These are phyloP conservation scores for Limonius californicus DNA, from an alignment of 1,140 invertebrate species.

Conservation along the genomic window DNA sequence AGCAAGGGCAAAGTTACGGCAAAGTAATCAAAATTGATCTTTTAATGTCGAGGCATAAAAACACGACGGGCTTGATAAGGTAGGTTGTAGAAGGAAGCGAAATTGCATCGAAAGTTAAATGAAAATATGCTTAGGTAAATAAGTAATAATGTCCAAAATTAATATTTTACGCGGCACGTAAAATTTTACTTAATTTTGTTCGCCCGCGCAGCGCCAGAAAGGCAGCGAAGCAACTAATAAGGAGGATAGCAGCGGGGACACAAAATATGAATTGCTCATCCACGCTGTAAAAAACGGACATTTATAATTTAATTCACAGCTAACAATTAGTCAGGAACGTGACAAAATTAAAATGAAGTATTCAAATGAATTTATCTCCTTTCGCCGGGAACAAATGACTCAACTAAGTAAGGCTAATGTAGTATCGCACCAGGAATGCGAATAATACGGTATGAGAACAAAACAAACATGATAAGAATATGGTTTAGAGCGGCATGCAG, in stretches of 20 bases:
- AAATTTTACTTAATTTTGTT: neutral
- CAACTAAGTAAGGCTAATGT: conserved; percentile 1
- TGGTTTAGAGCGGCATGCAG: neutral
- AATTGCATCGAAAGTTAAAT: too few species aligned
- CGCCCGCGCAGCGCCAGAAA: neutral
- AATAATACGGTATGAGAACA: neutral
- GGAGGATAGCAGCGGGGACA: neutral
- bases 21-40: too few species aligned
- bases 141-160: too few species aligned
- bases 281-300: conserved; percentile 5
- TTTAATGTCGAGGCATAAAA: too few species aligned
- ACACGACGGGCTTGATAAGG: too few species aligned
- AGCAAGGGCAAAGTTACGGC: too few species aligned
- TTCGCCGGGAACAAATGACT: neutral
- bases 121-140: too few species aligned
- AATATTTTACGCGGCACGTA: neutral
- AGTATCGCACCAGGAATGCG: neutral
- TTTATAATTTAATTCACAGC: conserved; percentile 11
- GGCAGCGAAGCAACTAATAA: conserved; percentile 5
- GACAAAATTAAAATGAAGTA: conserved; percentile 13
- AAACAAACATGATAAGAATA: neutral
- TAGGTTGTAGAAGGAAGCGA: too few species aligned
- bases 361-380: conserved; percentile 13
- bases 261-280: conserved; percentile 1
- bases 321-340: conserved; percentile 9